Base-by-base conservation (phyloP, 2,113 vertebrate genomes). In the Okapia johnstoni region DNA sequence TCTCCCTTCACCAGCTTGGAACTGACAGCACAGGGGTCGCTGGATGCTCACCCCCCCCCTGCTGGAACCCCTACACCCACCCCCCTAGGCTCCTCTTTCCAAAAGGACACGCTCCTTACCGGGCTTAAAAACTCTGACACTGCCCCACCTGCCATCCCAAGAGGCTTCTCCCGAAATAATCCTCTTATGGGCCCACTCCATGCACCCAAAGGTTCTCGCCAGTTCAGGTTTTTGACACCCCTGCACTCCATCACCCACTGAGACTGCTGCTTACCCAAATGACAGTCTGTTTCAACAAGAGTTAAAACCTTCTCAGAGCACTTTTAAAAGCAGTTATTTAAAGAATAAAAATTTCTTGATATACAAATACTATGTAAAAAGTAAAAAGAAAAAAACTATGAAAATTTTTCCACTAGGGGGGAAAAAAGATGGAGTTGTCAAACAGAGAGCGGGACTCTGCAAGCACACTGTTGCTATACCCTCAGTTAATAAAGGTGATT, bases 241-340 rank as follows among this genome's bases (percentile, higher is more conserved):
- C 2, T 25, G 12, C 6, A 9, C 57, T 58, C 48, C 17, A 63
- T 80, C 33, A 25, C 0, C 36, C 11, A 28, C 25, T 7, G 43
- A 76, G 33, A 63, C 10, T 14, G 43, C 88, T 97, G 97, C 98
- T 98, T 95, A 93, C 97, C 94, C 86, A n/a, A 96, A 96, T 94
- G 98, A 97, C 92, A 95, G 90, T 86, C 94, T 94, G 83, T 97
- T 98, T 96, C 96, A 93, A 89, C 43, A 8, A 83, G 95, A 98
- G 85, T 98, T 98, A 90, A 97, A 98, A 98, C 66, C 70, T 98
- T 97, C 90, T 98, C 90, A 97, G 96, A 96, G 93, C 90, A 73
- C 95, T 98, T 92, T 98, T 98, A n/a, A 93, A 86, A 97, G 93
- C 50, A 97, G 33, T 88, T 97, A 98, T 97, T 94, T 97, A 50